phyloP scores from a whole-genome alignment of 2,888 invertebrate genomes.

The Sialis fuliginosa region DNA sequence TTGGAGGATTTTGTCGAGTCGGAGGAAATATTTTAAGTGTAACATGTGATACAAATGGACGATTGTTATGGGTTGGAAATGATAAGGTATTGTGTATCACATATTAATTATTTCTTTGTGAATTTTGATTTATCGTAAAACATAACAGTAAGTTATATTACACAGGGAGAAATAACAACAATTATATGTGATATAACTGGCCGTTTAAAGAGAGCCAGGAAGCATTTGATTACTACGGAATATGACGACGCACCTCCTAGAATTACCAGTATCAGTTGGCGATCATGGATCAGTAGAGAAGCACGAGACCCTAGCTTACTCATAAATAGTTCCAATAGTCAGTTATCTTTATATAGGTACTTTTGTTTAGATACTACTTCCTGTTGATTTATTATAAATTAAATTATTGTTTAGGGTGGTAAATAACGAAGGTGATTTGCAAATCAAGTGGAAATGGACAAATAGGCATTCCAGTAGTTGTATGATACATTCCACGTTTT shows the following conservation, averaged over 20 bases:
- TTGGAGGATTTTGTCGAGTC: constrained; percentile 37
- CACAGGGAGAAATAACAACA: constrained; percentile 22
- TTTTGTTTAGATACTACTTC: background rate
- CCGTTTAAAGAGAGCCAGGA: constrained; percentile 17
- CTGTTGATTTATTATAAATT: background rate
- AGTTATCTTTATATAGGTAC: constrained; percentile 41
- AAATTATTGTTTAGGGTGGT: constrained; percentile 30
- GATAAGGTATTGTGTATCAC: constrained; percentile 33
- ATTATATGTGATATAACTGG: constrained; percentile 21
- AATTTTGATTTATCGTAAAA: background rate
- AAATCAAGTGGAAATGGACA: constrained; percentile 45
- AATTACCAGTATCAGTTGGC: constrained; percentile 57
- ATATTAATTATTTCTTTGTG: constrained; percentile 10
- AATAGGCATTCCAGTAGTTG: constrained; percentile 37
- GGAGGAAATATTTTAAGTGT: constrained; percentile 47
- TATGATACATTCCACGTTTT: constrained; percentile 58
- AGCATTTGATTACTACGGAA: constrained; percentile 13
- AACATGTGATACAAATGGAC: constrained; percentile 59
- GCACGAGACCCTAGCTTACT: constrained; percentile 45
- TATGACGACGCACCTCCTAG: constrained; percentile 17
- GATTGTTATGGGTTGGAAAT: constrained; percentile 69
- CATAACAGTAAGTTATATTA: constrained; percentile 3
- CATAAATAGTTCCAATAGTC: constrained; percentile 60
- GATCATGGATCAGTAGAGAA: constrained; percentile 69
- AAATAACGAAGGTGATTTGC: constrained; percentile 46